Base-by-base conservation (phyloP, 2,113 vertebrate species). In the Anoplopoma fimbria region DNA sequence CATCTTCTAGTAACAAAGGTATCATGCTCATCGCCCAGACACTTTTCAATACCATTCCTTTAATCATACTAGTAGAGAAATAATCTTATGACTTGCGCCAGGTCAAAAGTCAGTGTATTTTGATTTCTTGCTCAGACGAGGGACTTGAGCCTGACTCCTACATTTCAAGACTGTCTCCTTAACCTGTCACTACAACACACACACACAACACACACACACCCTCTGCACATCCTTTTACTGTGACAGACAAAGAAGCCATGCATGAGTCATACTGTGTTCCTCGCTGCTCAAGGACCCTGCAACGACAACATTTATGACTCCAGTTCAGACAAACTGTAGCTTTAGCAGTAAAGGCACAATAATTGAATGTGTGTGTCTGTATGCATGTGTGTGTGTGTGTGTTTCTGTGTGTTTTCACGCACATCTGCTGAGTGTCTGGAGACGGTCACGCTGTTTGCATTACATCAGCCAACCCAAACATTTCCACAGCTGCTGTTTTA, bases 401-500 rank as follows among this genome's bases (percentile, higher is more conserved):
- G n/a, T n/a, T n/a, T n/a, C n/a, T n/a, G 60, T 38, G 71, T 79
- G 75, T 65, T 29, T 71, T 34, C 60, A 58, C 14, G 4, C 34
- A 79, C 82, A 85, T 84, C 73, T 80, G 79, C 58, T 62, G 65
- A 75, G 63, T 85, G 71, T 91, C 87, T 85, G 69, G 45, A 76
- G 79, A 87, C 62, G 31, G 83, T 83, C 76, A 60, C 9, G 13
- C 73, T 81, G 81, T 84, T 89, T 82, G 73, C 57, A 63, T 86
- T 67, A 36, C n/a, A n/a, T 47, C 62, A 60, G 79, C 85, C 84
- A 87, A 83, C 61, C 40, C 81, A 74, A 84, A 89, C 49, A 87
- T 82, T 84, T 85, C 83, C 82, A 82, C 83, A 91, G 79, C 83
- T 88, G 77, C 83, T 77, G 62, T 57, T 90, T 69, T 67, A 57